These are phyloP conservation scores for Rhagonycha lutea DNA, from an alignment of 2,888 invertebrate genomes.

Conservation along the genomic window DNA sequence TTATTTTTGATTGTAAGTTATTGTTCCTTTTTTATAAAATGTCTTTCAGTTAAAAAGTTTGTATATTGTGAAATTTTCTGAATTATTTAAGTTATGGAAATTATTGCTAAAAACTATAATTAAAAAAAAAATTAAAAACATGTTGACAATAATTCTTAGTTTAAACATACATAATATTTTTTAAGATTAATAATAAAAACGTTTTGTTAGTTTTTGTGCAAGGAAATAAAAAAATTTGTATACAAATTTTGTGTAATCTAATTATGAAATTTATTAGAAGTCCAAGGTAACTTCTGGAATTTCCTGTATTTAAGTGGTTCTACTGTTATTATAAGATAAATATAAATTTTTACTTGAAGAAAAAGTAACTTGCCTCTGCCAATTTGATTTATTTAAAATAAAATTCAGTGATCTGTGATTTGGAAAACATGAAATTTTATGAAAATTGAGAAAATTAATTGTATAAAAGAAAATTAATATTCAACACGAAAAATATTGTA, in stretches of 20 bases:
- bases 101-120: not conserved
- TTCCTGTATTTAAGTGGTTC: not conserved
- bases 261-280: no score
- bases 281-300: no score
- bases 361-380: not conserved
- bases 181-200: not conserved
- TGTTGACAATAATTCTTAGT: not conserved
- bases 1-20: not conserved
- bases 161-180: not conserved
- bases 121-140: not conserved
- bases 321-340: not conserved
- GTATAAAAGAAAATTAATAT: constrained; percentile 27
- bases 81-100: not conserved
- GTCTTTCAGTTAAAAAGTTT: not conserved
- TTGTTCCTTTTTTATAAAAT: not conserved
- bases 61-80: not conserved
- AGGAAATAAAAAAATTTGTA: not conserved
- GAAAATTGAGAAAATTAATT: not conserved
- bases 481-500: constrained; percentile 28
- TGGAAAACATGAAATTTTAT: not conserved
- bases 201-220: not conserved
- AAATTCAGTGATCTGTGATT: not conserved
- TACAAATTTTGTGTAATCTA: not conserved
- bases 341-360: not conserved
- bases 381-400: not conserved